Evolutionary conservation across 2,888 invertebrate genomes (phyloP).

Genomic region (Brenthis hecate): DNA sequence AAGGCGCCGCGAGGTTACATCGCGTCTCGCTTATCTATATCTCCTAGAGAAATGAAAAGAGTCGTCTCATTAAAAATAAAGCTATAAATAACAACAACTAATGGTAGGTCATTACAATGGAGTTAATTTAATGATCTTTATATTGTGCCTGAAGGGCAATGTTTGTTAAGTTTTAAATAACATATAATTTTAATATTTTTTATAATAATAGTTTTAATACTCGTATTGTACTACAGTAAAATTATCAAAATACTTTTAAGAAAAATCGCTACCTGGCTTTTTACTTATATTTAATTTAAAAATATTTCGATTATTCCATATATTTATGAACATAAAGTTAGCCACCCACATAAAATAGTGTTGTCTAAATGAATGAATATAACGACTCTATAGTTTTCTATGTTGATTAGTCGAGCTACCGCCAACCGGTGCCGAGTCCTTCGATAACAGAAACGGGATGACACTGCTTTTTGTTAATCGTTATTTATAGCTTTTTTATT

Average conservation of each 20-base stretch:
- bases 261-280: too few species aligned
- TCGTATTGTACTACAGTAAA: too few species aligned
- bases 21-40: constrained; percentile 55
- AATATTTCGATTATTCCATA: too few species aligned
- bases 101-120: too few species aligned
- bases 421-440: constrained; percentile 46
- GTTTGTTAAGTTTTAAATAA: too few species aligned
- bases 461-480: constrained; percentile 80
- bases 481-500: constrained; percentile 77
- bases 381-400: constrained; percentile 52
- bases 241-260: too few species aligned
- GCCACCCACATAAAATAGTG: background rate
- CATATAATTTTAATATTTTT: too few species aligned
- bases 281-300: too few species aligned
- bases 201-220: too few species aligned
- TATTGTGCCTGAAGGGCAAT: too few species aligned
- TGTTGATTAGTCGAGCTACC: constrained; percentile 55
- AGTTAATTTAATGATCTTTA: too few species aligned
- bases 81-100: background rate
- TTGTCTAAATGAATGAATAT: background rate
- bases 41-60: constrained; percentile 49
- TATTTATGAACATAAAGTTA: too few species aligned
- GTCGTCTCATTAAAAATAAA: constrained; percentile 40
- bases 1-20: constrained; percentile 58
- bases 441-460: constrained; percentile 76